Evolutionary conservation across 2,797 vertebrate species (phyloP), one percentile per base, ranked within the genome.

Genomic region (Rhincodon typus): DNA sequence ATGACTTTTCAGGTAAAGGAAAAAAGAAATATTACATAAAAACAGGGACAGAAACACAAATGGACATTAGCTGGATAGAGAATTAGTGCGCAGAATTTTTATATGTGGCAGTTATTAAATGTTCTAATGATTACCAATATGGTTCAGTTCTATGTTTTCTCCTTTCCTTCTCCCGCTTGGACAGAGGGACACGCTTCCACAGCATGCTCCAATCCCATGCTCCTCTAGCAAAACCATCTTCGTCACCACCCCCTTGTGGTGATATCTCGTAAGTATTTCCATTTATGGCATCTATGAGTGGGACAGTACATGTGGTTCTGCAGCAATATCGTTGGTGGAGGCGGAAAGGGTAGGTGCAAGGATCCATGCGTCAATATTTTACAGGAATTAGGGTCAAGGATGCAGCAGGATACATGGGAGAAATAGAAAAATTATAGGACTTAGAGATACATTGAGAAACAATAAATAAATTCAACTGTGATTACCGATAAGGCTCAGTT

Each of bases 141-240:
- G 99, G 99, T 97, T 99, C 99, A 96, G 99, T 99, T 98, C 97
- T 98, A 98, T 98, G 98, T 97, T 98, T 97, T 98, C 99, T 98
- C 96, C 96, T 97, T 95, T 97, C 97, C 98, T 99, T 99, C 98
- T 99, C 99, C 97, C 96, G 98, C 96, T 97, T 97, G 97, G 98
- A 97, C 97, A 99, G 98, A 96, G 99, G 99, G 96, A 99, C 97
- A 97, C 99, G 99, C 98, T 99, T 99, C 99, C 99, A 99, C 97
- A 99, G 98, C 99, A 99, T 99, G 98, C 99, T 99, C 99, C 99
- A 99, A 97, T 99, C 99, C 99, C 99, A 99, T 94, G 99, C 99
- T 98, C 99, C 99, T 98, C 99, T 98, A 98, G 99, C 99, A 97
- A 98, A 99, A 98, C 98, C 99, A 97, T 99, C 98, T 98, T 98